A percentile compares a stretch with the other conserved stretches of the same genome.
Evolutionary conservation across 2,797 vertebrate species (phyloP).

Genomic region (Tenualosa thibaudeaui): DNA sequence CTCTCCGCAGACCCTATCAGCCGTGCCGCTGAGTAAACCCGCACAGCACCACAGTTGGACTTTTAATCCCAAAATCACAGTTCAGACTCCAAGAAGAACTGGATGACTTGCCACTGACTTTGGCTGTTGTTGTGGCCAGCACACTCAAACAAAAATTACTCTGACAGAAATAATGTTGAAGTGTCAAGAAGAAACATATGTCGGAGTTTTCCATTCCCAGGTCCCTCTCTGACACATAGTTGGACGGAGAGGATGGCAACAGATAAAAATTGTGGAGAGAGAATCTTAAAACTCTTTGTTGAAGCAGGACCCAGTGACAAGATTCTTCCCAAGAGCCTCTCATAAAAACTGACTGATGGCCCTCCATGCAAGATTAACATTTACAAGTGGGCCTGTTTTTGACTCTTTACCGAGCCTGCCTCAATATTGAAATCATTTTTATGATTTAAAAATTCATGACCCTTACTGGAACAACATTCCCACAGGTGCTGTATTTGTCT

Average conservation of each 20-base stretch:
- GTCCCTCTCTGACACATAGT: conserved; percentile 15
- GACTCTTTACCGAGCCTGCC: neutral
- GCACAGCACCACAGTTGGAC: neutral
- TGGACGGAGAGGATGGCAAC: neutral
- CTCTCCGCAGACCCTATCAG: neutral
- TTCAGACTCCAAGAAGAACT: neutral
- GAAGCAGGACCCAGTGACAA: neutral
- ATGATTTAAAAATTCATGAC: neutral
- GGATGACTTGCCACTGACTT: neutral
- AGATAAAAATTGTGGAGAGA: neutral
- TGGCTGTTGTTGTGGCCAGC: neutral
- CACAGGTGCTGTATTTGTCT: neutral
- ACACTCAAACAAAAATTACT: neutral
- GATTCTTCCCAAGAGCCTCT: neutral
- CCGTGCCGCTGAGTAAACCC: neutral
- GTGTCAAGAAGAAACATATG: conserved; percentile 19
- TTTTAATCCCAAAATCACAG: neutral
- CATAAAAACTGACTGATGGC: conserved; percentile 9
- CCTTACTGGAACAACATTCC: neutral
- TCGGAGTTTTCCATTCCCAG: neutral
- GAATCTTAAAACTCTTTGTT: conserved; percentile 4
- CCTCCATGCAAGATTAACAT: neutral
- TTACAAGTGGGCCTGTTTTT: neutral
- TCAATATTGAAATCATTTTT: conserved; percentile 7
- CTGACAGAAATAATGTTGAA: neutral